phyloP scores from a whole-genome alignment of 2,888 invertebrate species.

The Abrostola tripartita region DNA sequence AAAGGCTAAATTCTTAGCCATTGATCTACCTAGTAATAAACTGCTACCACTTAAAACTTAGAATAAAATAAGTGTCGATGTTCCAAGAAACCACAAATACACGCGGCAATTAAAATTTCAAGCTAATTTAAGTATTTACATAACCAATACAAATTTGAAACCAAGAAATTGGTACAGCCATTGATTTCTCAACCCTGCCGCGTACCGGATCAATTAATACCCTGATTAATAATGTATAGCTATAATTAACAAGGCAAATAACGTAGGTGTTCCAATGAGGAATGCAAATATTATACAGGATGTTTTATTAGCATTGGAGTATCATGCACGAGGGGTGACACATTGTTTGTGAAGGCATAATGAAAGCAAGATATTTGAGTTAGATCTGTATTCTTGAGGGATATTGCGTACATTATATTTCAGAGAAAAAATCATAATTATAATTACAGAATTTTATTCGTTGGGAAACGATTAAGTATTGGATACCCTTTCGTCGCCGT shows the following conservation, averaged over 20 bases:
- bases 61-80: too few relatives aligned
- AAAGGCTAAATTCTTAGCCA: too few relatives aligned
- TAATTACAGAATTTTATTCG: too few relatives aligned
- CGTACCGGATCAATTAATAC: slow-evolving; percentile 15
- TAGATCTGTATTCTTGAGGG: not conserved
- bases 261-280: slow-evolving; percentile 5
- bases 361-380: not conserved
- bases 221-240: slow-evolving; percentile 40
- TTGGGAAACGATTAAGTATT: too few relatives aligned
- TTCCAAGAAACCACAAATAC: too few relatives aligned
- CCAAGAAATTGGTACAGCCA: not conserved
- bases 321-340: not conserved
- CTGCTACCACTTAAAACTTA: too few relatives aligned
- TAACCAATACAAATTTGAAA: not conserved
- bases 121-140: not conserved
- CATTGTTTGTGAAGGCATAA: not conserved
- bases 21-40: too few relatives aligned
- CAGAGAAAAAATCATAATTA: too few relatives aligned
- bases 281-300: slow-evolving; percentile 20
- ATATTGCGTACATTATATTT: too few relatives aligned
- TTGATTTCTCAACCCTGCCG: slow-evolving; percentile 5
- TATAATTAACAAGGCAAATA: slow-evolving; percentile 49
- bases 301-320: slow-evolving; percentile 7
- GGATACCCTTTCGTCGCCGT: too few relatives aligned
- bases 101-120: too few relatives aligned